Percentiles rank a stretch among this genome's conserved stretches.
Evolutionary conservation across 2,797 vertebrate genomes (phyloP).

Genomic region (Cynopterus sphinx): DNA sequence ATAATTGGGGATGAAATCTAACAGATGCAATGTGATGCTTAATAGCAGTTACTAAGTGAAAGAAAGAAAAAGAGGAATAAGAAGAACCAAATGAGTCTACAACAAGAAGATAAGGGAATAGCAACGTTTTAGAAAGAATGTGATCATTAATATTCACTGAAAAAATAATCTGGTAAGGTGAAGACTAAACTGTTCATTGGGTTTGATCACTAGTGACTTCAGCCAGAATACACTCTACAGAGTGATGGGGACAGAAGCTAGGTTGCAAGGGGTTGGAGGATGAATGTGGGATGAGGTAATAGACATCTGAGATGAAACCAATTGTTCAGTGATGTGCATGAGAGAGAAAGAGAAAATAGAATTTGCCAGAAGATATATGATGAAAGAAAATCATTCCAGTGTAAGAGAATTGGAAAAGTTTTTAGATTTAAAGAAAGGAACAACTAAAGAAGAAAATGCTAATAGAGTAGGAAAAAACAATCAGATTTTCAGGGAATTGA

Average conservation of each 20-base stretch:
- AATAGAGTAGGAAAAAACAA: neutral
- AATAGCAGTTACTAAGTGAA: neutral
- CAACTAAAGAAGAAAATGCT: neutral
- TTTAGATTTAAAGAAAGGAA: neutral
- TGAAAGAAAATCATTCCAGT: conserved; percentile 13
- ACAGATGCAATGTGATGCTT: neutral
- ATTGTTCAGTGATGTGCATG: neutral
- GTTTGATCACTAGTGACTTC: neutral
- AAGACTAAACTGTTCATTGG: neutral
- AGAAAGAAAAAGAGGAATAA: neutral
- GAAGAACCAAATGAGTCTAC: neutral
- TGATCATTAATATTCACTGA: neutral
- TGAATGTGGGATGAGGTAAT: neutral
- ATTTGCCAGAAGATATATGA: neutral
- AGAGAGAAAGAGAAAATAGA: neutral
- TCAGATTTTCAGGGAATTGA: neutral
- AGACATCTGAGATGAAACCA: neutral
- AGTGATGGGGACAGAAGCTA: neutral
- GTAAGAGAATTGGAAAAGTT: neutral
- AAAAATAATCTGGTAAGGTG: neutral
- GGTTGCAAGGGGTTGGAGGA: neutral
- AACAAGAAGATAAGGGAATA: neutral
- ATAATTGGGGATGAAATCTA: neutral
- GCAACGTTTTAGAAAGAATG: neutral
- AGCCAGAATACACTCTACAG: neutral